These are phyloP conservation scores for Lota lota DNA, from an alignment of 2,113 vertebrate species.

Conservation along the genomic window DNA sequence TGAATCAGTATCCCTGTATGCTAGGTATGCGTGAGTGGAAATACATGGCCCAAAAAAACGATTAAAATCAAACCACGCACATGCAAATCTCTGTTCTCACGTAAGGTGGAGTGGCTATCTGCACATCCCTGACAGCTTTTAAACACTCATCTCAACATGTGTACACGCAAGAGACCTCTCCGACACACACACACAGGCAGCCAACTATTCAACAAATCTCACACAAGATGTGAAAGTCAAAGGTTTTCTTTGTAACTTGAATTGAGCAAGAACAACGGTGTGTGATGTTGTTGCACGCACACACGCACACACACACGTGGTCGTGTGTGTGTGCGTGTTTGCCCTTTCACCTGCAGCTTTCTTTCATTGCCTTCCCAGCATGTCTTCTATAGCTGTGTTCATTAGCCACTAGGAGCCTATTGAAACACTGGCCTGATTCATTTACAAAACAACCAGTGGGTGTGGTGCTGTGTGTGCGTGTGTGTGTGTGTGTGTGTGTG, in stretches of 20 bases:
- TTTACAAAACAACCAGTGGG: conserved; percentile 49
- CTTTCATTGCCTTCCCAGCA: not conserved
- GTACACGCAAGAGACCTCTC: conserved; percentile 6
- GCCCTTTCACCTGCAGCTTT: conserved; percentile 10
- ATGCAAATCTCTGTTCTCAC: conserved; percentile 20
- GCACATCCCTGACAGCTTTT: conserved; percentile 19
- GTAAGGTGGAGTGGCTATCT: not conserved
- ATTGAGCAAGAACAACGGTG: conserved; percentile 21
- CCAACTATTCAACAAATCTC: conserved; percentile 39
- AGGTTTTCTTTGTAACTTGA: not conserved
- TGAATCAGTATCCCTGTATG: too few species aligned
- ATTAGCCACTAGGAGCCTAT: conserved; percentile 46
- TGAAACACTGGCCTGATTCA: conserved; percentile 50
- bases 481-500: conserved; percentile 10
- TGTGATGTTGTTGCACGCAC: not conserved
- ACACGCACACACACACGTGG: too few species aligned
- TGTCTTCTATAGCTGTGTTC: conserved; percentile 47
- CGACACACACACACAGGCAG: conserved; percentile 6
- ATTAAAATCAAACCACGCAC: not conserved
- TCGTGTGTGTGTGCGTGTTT: conserved; percentile 3
- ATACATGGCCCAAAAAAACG: not conserved
- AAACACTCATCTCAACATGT: conserved; percentile 23
- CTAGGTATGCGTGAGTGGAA: too few species aligned
- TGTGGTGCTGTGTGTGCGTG: conserved; percentile 20
- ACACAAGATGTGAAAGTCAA: conserved; percentile 27